phyloP scores from a whole-genome alignment of 2,888 invertebrate genomes.

The Frankliniella fusca region DNA sequence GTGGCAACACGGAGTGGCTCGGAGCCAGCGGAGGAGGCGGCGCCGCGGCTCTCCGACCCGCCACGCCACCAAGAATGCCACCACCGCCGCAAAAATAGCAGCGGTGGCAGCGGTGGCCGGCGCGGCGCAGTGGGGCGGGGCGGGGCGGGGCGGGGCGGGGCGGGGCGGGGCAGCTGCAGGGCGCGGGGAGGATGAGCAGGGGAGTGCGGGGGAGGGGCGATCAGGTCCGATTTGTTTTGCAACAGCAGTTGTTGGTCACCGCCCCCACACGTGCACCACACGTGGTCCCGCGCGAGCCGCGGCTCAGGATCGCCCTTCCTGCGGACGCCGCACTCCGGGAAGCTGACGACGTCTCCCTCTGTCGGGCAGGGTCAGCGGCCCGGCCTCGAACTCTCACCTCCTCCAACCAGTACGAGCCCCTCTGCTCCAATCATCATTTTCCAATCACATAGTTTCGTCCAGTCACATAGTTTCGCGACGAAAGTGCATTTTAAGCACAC shows the following conservation, averaged over 20 bases:
- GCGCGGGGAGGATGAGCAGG: background rate
- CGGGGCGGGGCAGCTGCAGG: background rate
- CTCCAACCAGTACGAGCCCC: too few species aligned
- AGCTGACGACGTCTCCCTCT: too few species aligned
- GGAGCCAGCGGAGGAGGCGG: too few species aligned
- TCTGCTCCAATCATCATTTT: too few species aligned
- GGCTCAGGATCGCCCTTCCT: background rate
- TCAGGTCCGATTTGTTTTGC: background rate
- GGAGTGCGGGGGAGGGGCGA: background rate
- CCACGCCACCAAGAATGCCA: constrained; percentile 3
- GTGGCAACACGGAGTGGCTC: too few species aligned
- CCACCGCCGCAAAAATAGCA: constrained; percentile 12
- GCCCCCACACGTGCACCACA: background rate
- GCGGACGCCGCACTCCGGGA: background rate
- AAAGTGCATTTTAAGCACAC: too few species aligned
- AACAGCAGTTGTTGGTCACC: background rate
- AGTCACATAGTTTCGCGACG: too few species aligned
- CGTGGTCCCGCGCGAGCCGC: background rate
- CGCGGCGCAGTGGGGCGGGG: background rate
- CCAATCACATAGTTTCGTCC: too few species aligned
- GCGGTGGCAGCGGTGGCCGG: background rate
- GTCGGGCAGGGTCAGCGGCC: background rate
- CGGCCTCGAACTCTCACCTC: too few species aligned
- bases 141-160: background rate
- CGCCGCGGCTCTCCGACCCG: background rate